phyloP scores from a whole-genome alignment of 2,113 vertebrate species.

The Pangasianodon gigas region DNA sequence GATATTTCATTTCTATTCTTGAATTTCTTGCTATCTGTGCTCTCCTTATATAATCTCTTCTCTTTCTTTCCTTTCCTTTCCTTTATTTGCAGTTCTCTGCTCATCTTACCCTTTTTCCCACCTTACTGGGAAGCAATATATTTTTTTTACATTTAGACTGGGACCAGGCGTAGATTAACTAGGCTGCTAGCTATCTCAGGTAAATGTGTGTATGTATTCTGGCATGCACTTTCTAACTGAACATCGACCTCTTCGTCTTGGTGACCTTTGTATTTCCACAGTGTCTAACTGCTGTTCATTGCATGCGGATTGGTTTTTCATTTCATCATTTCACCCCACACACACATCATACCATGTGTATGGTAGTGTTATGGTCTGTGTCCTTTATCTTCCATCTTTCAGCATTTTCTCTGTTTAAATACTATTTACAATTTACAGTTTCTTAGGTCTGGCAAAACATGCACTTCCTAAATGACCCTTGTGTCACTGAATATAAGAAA shows the following conservation, averaged over 20 bases:
- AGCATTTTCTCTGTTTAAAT: background rate
- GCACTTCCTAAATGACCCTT: background rate
- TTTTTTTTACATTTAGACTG: constrained; percentile 49
- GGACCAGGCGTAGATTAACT: constrained; percentile 51
- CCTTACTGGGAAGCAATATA: constrained; percentile 42
- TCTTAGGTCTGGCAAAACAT: background rate
- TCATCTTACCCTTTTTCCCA: constrained; percentile 40
- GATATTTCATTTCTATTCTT: constrained; percentile 40
- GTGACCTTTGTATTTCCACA: background rate
- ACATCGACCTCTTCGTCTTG: background rate
- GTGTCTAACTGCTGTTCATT: background rate
- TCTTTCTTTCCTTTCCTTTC: constrained; percentile 45
- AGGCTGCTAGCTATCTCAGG: constrained; percentile 60
- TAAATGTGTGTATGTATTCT: constrained; percentile 64
- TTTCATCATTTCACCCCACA: background rate
- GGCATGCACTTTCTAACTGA: constrained; percentile 36
- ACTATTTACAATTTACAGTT: background rate
- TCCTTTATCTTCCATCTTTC: background rate
- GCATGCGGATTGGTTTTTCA: background rate
- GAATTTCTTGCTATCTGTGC: constrained; percentile 46
- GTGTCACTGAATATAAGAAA: background rate
- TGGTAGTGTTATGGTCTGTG: background rate
- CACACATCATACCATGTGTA: background rate
- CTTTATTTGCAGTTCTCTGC: constrained; percentile 50
- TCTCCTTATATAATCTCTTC: constrained; percentile 45